Percentiles rank a stretch among this genome's conserved stretches.
These are phyloP conservation scores for Ageneiosus marmoratus DNA, from an alignment of 2,113 vertebrate species.

Conservation along the genomic window DNA sequence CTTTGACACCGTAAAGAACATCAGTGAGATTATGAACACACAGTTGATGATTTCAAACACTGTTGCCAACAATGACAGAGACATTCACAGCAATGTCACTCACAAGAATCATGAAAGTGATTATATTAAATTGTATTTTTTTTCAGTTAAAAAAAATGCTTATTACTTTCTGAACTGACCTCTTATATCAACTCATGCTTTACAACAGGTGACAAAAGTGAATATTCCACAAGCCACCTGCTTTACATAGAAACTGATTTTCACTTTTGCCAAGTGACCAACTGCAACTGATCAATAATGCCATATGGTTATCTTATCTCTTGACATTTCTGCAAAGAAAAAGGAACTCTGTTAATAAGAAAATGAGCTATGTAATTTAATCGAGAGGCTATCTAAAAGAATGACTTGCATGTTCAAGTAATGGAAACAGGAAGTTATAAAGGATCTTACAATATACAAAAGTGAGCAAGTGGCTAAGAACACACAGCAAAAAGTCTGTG, in stretches of 20 bases:
- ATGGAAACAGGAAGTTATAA: constrained; percentile 39
- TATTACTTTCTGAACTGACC: too few species aligned
- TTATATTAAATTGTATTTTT: too few species aligned
- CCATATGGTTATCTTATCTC: background rate
- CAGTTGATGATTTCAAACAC: too few species aligned
- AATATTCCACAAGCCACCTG: background rate
- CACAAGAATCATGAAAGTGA: too few species aligned
- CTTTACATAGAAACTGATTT: background rate
- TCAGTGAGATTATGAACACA: too few species aligned
- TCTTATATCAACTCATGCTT: background rate
- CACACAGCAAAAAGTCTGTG: background rate
- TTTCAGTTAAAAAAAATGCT: too few species aligned
- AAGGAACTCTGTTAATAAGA: too few species aligned
- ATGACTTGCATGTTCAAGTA: background rate
- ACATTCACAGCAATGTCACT: too few species aligned
- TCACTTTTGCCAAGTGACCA: background rate
- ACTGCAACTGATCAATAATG: background rate
- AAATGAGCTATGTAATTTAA: too few species aligned
- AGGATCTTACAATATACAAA: constrained; percentile 25
- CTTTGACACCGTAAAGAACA: too few species aligned
- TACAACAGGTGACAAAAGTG: background rate
- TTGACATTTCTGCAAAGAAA: background rate
- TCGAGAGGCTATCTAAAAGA: background rate
- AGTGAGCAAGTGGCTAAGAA: background rate
- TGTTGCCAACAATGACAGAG: too few species aligned